phyloP scores from a whole-genome alignment of 2,113 vertebrate genomes.

The Steatornis caripensis region DNA sequence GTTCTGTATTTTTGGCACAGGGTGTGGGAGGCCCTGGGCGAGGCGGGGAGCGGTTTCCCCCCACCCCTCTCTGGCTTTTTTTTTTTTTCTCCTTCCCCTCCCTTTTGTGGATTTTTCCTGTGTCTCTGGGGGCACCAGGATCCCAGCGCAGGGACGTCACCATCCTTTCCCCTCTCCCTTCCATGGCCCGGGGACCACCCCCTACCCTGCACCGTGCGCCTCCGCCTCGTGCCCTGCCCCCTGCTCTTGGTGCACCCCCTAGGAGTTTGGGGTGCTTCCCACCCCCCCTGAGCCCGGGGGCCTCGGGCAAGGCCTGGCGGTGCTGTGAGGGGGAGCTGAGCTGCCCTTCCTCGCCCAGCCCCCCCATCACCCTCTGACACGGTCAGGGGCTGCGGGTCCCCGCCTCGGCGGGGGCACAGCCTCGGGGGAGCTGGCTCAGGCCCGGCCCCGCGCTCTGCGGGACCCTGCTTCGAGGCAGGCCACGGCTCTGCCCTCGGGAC shows the following conservation, averaged over 20 bases:
- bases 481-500: neutral
- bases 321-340: too few relatives aligned
- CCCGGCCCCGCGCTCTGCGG: too few relatives aligned
- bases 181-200: too few relatives aligned
- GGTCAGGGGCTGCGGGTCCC: too few relatives aligned
- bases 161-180: neutral
- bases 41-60: neutral
- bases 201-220: neutral
- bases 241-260: neutral
- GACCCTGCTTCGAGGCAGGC: too few relatives aligned
- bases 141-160: neutral
- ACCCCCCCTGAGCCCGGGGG: rapidly evolving
- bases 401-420: too few relatives aligned
- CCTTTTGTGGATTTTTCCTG: neutral
- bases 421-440: too few relatives aligned
- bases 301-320: rapidly evolving
- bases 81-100: neutral
- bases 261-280: neutral
- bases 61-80: too few relatives aligned
- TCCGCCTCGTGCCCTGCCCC: too few relatives aligned
- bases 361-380: too few relatives aligned
- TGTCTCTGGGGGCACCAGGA: too few relatives aligned
- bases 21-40: neutral
- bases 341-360: too few relatives aligned
- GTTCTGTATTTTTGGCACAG: neutral